phyloP scores from a whole-genome alignment of 2,797 vertebrate genomes.

The Channallabes apus region DNA sequence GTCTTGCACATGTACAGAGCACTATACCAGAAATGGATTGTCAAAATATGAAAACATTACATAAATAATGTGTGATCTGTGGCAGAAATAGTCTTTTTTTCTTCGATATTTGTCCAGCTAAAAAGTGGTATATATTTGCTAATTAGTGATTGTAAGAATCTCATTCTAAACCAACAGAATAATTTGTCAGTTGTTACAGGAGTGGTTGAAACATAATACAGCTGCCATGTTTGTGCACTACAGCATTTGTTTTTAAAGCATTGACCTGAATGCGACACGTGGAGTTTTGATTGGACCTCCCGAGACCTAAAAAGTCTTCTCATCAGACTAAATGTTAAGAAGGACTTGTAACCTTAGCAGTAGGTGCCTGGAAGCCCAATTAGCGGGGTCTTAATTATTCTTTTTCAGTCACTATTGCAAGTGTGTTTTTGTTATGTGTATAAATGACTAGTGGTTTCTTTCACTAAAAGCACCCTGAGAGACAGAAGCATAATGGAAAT shows the following conservation, averaged over 20 bases:
- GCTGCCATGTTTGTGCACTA: conserved; percentile 1
- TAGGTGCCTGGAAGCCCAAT: neutral
- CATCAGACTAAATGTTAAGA: neutral
- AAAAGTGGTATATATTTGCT: neutral
- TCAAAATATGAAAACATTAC: neutral
- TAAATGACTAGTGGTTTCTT: neutral
- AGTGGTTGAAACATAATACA: neutral
- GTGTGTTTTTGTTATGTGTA: neutral
- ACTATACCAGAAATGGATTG: neutral
- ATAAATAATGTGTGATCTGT: neutral
- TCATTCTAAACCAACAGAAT: neutral
- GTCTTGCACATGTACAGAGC: neutral
- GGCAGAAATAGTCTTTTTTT: neutral
- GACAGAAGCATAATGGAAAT: neutral
- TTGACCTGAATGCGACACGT: neutral
- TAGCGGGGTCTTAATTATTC: neutral
- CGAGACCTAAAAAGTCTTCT: neutral
- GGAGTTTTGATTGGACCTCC: neutral
- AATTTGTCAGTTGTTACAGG: neutral
- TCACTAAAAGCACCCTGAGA: neutral
- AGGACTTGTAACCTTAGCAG: neutral
- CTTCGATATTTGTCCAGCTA: neutral
- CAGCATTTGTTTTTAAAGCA: neutral
- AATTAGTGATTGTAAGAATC: neutral
- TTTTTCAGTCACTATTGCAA: neutral